These are phyloP conservation scores for Aspidiotus rigidus DNA, from an alignment of 2,888 invertebrate genomes.

Conservation along the genomic window DNA sequence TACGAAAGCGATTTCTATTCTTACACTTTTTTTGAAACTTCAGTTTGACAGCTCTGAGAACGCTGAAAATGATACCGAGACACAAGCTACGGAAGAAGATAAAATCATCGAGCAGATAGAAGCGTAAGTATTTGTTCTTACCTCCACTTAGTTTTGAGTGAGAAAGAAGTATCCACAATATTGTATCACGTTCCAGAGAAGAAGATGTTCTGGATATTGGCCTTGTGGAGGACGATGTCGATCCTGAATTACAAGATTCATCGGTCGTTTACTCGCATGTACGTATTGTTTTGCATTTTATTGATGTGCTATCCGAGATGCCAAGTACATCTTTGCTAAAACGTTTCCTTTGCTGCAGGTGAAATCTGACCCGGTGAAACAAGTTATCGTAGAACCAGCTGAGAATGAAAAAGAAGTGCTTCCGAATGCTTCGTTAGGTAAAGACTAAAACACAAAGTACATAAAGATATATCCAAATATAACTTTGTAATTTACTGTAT, in stretches of 20 bases:
- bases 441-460: too few species aligned
- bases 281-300: background rate
- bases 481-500: too few species aligned
- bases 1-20: too few species aligned
- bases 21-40: too few species aligned
- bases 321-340: background rate
- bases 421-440: too few species aligned
- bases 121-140: background rate
- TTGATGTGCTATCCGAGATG: background rate
- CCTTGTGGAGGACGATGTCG: constrained; percentile 25
- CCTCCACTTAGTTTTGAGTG: background rate
- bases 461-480: too few species aligned
- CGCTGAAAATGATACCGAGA: too few species aligned
- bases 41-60: too few species aligned
- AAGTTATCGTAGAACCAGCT: too few species aligned
- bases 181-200: background rate
- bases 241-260: background rate
- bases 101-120: background rate
- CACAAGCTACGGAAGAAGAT: background rate
- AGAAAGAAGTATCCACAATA: background rate
- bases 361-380: too few species aligned
- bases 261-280: background rate
- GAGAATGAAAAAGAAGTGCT: too few species aligned
- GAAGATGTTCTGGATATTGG: constrained; percentile 30
- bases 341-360: background rate